Evolutionary conservation across 2,113 vertebrate species (phyloP).

Genomic region (Cololabis saira): DNA sequence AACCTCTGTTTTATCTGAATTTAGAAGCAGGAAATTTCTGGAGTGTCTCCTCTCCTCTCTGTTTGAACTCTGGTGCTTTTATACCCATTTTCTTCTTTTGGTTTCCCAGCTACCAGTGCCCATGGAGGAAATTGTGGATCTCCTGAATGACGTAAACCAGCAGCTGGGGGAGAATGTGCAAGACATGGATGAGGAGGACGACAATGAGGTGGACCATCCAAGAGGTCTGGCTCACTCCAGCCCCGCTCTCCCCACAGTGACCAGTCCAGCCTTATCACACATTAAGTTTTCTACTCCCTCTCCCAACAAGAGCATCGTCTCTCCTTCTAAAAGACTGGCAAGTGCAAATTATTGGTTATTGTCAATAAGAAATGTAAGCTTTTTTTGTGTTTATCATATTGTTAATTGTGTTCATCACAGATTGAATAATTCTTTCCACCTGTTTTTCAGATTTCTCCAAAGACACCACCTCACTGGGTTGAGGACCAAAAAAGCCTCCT

Average conservation of each 20-base stretch:
- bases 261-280: slow-evolving; percentile 70
- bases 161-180: slow-evolving; percentile 87
- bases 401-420: neutral
- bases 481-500: slow-evolving; percentile 94
- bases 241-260: slow-evolving; percentile 79
- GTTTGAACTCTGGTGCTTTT: neutral
- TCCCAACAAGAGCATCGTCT: slow-evolving; percentile 85
- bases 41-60: too few species aligned
- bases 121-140: slow-evolving; percentile 90
- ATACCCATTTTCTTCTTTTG: neutral
- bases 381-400: neutral
- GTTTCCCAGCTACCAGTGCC: slow-evolving; percentile 88
- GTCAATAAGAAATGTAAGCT: too few species aligned
- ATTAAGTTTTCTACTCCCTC: slow-evolving; percentile 89
- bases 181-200: slow-evolving; percentile 70
- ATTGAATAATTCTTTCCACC: neutral
- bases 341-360: neutral
- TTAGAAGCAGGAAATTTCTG: too few species aligned
- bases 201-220: slow-evolving; percentile 41
- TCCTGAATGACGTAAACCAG: slow-evolving; percentile 90
- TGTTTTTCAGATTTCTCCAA: slow-evolving; percentile 88
- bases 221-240: slow-evolving; percentile 71
- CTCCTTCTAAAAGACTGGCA: slow-evolving; percentile 92
- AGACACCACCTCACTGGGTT: slow-evolving; percentile 93
- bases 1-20: too few species aligned